These are phyloP conservation scores for Aphis gossypii DNA, from an alignment of 1,140 invertebrate genomes.

Conservation along the genomic window DNA sequence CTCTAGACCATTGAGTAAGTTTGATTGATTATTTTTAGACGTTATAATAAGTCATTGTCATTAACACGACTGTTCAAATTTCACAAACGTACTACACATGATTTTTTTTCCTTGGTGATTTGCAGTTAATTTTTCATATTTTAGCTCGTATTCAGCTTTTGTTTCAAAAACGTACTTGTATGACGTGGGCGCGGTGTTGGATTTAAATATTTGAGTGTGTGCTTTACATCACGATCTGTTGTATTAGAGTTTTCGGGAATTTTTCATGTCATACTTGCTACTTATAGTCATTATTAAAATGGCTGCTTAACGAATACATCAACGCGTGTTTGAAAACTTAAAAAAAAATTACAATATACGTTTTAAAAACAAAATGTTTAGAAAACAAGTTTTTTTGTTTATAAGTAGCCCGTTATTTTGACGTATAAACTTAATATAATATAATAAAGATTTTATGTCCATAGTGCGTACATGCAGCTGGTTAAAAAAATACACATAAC, in stretches of 20 bases:
- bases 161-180: not conserved
- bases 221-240: not conserved
- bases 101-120: not conserved
- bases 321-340: not conserved
- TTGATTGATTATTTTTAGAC: not conserved
- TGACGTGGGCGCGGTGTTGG: not conserved
- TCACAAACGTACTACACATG: not conserved
- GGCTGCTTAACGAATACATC: not conserved
- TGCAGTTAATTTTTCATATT: not conserved
- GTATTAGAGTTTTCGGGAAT: not conserved
- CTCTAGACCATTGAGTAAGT: not conserved
- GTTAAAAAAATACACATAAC: not conserved
- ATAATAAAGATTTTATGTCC: not conserved
- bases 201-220: conserved; percentile 16
- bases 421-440: not conserved
- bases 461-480: not conserved
- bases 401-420: conserved; percentile 9
- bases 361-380: conserved; percentile 17
- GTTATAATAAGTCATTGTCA: not conserved
- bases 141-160: not conserved
- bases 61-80: conserved; percentile 8
- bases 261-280: conserved; percentile 13
- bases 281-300: not conserved
- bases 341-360: not conserved
- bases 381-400: conserved; percentile 2